Evolutionary conservation across 2,113 vertebrate genomes (phyloP).

Genomic region (Tonatia bakeri): DNA sequence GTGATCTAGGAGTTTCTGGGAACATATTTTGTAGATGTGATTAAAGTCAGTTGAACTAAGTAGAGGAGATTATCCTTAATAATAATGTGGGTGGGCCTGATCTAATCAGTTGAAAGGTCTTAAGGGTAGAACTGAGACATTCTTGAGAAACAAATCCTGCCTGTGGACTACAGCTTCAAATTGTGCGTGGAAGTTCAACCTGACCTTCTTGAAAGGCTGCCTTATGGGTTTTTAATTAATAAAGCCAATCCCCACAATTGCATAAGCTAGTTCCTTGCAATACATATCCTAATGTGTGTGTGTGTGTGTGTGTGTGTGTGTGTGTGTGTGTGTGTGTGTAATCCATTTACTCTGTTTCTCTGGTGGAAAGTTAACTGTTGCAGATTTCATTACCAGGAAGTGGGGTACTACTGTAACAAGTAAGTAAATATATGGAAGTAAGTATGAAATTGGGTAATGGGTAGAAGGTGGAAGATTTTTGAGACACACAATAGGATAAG

Average conservation of each 20-base stretch:
- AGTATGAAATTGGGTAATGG: neutral
- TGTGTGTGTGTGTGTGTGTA: too few relatives aligned
- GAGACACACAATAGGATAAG: neutral
- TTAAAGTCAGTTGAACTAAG: neutral
- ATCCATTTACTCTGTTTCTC: neutral
- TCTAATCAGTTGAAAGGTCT: neutral
- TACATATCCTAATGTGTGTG: neutral
- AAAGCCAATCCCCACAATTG: neutral
- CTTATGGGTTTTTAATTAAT: neutral
- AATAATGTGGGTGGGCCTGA: neutral
- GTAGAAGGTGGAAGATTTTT: neutral
- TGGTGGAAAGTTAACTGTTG: neutral
- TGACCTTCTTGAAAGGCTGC: neutral
- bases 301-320: too few relatives aligned
- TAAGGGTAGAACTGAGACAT: neutral
- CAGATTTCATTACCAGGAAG: neutral
- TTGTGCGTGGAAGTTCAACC: neutral
- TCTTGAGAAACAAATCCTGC: neutral
- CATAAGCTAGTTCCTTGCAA: neutral
- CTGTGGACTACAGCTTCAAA: neutral
- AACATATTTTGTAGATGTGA: neutral
- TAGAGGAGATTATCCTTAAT: neutral
- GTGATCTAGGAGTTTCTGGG: neutral
- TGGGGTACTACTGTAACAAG: neutral
- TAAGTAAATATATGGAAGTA: neutral